phyloP scores from a whole-genome alignment of 2,113 vertebrate species.

The Leucoraja erinaceus region DNA sequence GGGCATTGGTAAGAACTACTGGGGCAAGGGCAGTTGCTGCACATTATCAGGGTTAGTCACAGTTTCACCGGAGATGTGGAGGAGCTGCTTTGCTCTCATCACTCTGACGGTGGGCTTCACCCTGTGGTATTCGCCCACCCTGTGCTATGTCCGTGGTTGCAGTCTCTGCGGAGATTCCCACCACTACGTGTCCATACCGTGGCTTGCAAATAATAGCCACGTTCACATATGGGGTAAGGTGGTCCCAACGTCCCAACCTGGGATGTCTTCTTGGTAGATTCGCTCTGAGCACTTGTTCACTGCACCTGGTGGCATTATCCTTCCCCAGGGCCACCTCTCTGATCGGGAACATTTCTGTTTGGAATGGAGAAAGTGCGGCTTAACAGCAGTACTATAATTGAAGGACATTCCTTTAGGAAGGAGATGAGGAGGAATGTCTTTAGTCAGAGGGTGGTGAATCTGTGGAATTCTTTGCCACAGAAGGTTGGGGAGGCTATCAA shows the following conservation, averaged over 20 bases:
- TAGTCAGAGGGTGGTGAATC: too few relatives aligned
- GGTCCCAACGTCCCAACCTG: neutral
- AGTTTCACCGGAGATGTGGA: neutral
- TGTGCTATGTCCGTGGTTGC: neutral
- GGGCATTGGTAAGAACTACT: conserved; percentile 55
- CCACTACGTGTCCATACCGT: neutral
- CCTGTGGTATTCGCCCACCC: neutral
- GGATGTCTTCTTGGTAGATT: neutral
- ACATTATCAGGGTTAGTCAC: neutral
- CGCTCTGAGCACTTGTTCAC: neutral
- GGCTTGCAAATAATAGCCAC: neutral
- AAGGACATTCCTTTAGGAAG: too few relatives aligned
- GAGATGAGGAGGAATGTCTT: too few relatives aligned
- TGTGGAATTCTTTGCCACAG: too few relatives aligned
- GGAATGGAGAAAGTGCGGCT: neutral
- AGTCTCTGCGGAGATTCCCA: neutral
- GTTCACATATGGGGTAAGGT: neutral
- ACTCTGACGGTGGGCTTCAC: neutral
- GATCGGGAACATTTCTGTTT: neutral
- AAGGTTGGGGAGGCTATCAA: too few relatives aligned
- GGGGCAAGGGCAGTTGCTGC: neutral
- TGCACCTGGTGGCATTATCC: neutral
- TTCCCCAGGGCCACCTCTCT: neutral
- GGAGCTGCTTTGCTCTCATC: neutral
- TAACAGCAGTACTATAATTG: too few relatives aligned